These are phyloP conservation scores for Indicator indicator DNA, from an alignment of 2,113 vertebrate genomes.

Conservation along the genomic window DNA sequence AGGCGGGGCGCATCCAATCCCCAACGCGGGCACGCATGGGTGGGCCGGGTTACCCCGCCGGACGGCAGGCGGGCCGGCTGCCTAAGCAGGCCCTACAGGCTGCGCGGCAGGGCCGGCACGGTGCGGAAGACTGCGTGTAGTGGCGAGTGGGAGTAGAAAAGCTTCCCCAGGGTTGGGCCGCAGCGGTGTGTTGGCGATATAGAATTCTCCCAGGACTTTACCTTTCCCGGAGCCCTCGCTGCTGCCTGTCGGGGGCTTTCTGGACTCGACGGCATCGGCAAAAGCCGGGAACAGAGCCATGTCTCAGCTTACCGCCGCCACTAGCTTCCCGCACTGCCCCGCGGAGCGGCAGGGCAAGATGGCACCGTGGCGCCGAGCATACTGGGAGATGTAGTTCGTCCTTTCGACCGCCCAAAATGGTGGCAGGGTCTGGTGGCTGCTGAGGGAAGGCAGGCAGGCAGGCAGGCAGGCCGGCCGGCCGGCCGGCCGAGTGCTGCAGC, in stretches of 20 bases:
- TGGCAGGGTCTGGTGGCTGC: rapidly evolving
- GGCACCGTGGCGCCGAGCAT: background rate
- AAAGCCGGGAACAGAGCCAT: conserved; percentile 77
- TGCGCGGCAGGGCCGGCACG: background rate
- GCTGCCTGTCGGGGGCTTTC: background rate
- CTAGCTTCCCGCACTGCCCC: background rate
- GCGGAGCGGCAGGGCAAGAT: background rate
- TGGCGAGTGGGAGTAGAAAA: background rate
- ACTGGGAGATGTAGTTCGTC: conserved; percentile 50
- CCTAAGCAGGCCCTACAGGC: background rate
- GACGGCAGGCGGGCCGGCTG: background rate
- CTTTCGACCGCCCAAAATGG: background rate
- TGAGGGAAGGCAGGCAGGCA: rapidly evolving
- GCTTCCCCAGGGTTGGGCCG: background rate
- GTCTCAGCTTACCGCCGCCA: background rate
- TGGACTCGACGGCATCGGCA: background rate
- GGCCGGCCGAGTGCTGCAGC: rapidly evolving
- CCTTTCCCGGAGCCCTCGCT: conserved; percentile 34
- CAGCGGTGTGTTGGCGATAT: background rate
- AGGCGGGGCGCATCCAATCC: background rate
- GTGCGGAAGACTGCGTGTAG: no score
- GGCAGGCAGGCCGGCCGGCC: no score
- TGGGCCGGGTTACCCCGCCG: no score
- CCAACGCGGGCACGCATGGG: no score
- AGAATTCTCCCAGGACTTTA: background rate